Evolutionary conservation across 2,888 invertebrate species (phyloP), one percentile per base, ranked within the genome.

Genomic region (Trachelus iudaicus): DNA sequence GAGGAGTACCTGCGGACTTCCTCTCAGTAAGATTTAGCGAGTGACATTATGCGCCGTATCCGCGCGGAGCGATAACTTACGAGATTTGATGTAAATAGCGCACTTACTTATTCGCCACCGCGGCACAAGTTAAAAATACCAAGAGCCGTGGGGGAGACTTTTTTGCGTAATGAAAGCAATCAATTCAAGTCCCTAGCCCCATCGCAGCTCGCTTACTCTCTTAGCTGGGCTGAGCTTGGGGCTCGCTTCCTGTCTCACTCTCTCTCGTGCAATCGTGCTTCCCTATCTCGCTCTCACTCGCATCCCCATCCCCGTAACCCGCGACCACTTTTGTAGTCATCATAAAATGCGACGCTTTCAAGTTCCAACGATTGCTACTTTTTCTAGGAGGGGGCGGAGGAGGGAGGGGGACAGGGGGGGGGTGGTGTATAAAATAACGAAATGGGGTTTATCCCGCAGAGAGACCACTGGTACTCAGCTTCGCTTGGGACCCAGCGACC

Each of bases 111-210:
- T 90, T 89, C 89, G 89, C 89, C 87, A 87, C 85, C 85, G 83
- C 83, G 88, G 87, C 87, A 85, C 87, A 85, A 89, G 89, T 89
- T 89, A 89, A 89, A 89, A 89, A 89, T 89, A 89, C 87, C 83
- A 78, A 81, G 56, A 56, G 83, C 83, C 83, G 81, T 83, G 86
- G 85, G 83, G 81, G 83, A 85, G 84, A 76, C 82, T 85, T 84
- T 90, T 89, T 89, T 88, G 87, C 89, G 88, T 90, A 91, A 90
- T 90, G 90, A 90, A 90, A 90, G 91, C 90, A 91, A 91, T 91
- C 91, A 91, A 91, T 91, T 91, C 89, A 89, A 89, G 88, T 89
- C 89, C 85, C 87, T 69, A 40, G 33, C 34, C 33, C 75, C 73
- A 34, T 31, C 77, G 35, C 68, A 74, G 23, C 37, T 69, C 56